A percentile compares a stretch with the other conserved stretches of the same genome.
These are phyloP conservation scores for Gallinago paraguaiae DNA, from an alignment of 2,113 vertebrate species.

Conservation along the genomic window DNA sequence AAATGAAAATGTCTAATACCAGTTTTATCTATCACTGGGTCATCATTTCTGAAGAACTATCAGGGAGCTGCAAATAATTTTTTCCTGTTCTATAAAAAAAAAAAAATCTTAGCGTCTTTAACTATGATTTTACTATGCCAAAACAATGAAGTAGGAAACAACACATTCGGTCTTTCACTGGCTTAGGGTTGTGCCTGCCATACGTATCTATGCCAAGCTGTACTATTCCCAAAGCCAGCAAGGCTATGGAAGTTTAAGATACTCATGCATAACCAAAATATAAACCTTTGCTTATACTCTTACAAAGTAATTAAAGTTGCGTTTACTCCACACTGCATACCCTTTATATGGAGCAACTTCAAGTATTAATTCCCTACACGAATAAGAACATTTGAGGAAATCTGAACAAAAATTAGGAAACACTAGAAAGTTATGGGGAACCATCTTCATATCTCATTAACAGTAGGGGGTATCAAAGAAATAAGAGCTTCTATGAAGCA, in stretches of 20 bases:
- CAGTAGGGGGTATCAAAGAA: background rate
- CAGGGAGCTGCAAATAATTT: background rate
- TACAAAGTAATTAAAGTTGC: background rate
- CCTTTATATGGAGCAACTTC: background rate
- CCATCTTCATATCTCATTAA: background rate
- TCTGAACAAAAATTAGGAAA: background rate
- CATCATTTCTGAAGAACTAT: background rate
- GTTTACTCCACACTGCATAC: background rate
- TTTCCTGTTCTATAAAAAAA: background rate
- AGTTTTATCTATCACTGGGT: background rate
- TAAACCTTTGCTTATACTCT: background rate
- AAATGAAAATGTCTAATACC: background rate
- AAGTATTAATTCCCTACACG: background rate
- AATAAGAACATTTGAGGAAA: background rate
- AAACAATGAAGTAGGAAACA: background rate
- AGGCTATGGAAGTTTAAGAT: background rate
- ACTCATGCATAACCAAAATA: background rate
- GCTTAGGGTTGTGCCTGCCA: background rate
- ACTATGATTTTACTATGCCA: background rate
- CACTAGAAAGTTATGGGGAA: background rate
- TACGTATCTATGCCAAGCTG: background rate
- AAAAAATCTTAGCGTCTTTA: background rate
- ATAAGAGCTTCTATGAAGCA: background rate
- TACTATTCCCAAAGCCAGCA: background rate
- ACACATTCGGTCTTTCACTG: background rate